phyloP scores from a whole-genome alignment of 2,888 invertebrate species.

The Sinhomidia bicolor region DNA sequence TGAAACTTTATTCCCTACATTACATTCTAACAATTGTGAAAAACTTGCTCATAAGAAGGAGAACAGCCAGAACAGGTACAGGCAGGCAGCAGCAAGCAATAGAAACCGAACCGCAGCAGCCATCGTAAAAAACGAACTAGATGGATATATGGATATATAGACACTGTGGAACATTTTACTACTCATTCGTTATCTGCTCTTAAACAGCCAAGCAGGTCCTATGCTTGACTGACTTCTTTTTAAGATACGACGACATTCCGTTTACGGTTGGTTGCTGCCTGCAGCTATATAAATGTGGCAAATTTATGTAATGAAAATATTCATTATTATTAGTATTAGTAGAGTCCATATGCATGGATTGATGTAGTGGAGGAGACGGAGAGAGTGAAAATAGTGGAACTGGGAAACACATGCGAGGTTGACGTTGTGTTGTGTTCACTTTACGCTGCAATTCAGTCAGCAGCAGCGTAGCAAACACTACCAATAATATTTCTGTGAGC shows the following conservation, averaged over 20 bases:
- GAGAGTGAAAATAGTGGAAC: background rate
- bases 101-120: no score
- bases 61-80: no score
- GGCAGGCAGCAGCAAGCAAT: no score
- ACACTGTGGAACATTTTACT: background rate
- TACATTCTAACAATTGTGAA: no score
- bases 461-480: background rate
- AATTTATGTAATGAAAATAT: background rate
- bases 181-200: background rate
- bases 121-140: no score
- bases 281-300: background rate
- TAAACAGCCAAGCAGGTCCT: background rate
- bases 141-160: no score
- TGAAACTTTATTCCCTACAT: no score
- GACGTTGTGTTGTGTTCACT: background rate
- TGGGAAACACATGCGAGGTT: background rate
- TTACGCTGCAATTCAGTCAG: background rate
- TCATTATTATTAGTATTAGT: background rate
- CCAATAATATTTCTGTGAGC: background rate
- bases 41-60: no score
- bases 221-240: background rate
- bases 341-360: no score
- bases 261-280: slow-evolving; percentile 1
- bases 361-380: no score
- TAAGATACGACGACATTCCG: background rate